Evolutionary conservation across 2,797 vertebrate species (phyloP).

Genomic region (Halcyon leucocephala): DNA sequence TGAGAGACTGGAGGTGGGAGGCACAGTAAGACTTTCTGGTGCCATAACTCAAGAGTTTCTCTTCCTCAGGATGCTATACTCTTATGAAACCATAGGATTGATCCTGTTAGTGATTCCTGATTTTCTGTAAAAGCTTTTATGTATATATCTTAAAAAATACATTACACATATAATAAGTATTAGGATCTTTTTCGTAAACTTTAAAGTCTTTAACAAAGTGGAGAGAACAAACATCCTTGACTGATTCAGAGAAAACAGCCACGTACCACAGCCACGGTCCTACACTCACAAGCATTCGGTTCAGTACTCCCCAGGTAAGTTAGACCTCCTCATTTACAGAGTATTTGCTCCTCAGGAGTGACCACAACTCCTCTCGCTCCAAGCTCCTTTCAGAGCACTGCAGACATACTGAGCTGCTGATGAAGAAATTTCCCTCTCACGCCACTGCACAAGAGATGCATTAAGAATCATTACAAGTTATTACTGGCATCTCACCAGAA

Average conservation of each 20-base stretch:
- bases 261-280: neutral
- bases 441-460: neutral
- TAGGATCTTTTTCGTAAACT: neutral
- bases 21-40: neutral
- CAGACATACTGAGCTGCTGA: neutral
- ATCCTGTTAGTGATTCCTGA: neutral
- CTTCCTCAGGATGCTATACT: neutral
- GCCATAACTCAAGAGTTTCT: neutral
- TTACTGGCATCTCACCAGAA: neutral
- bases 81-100: neutral
- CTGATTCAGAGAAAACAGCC: neutral
- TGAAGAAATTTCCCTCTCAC: neutral
- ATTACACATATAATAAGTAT: neutral
- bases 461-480: neutral
- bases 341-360: neutral
- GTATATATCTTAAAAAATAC: neutral
- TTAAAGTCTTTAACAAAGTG: neutral
- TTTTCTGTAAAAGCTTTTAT: neutral
- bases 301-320: neutral
- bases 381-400: neutral
- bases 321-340: neutral
- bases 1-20: neutral
- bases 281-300: neutral
- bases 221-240: neutral
- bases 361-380: accelerated